A percentile compares a stretch with the other conserved stretches of the same genome.
These are phyloP conservation scores for Oasisia sp. DNA, from an alignment of 2,888 invertebrate species.

Conservation along the genomic window DNA sequence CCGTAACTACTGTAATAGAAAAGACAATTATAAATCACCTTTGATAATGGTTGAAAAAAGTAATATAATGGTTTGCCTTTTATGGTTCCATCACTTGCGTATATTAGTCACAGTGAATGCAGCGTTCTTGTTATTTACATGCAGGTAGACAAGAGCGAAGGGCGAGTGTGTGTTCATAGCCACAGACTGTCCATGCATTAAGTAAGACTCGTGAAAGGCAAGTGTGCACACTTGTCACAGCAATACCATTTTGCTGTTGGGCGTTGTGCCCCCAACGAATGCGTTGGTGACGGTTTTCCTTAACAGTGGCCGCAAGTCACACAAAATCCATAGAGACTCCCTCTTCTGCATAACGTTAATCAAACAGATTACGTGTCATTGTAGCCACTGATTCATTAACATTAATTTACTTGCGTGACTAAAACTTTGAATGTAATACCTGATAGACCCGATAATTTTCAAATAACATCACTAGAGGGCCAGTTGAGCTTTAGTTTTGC, in stretches of 20 bases:
- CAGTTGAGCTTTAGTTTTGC: no score
- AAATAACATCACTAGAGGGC: no score
- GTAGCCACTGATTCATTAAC: background rate
- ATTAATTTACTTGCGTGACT: background rate
- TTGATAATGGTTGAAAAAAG: background rate
- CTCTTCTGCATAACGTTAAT: background rate
- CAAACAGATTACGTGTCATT: background rate
- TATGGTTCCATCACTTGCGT: background rate
- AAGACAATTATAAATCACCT: background rate
- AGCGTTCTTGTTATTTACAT: background rate
- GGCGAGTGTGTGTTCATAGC: constrained; percentile 10
- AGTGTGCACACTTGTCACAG: constrained; percentile 4
- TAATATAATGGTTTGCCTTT: background rate
- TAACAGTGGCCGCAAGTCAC: background rate
- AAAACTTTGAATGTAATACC: no score
- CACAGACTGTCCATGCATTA: constrained; percentile 11
- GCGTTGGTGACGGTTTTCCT: constrained; percentile 33
- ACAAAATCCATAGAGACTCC: background rate
- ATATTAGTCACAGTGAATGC: background rate
- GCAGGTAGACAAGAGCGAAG: background rate
- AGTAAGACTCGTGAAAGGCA: background rate
- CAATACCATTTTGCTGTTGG: constrained; percentile 41
- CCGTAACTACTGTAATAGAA: background rate
- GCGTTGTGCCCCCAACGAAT: constrained; percentile 36
- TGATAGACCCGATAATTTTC: no score